Conservation (phyloP, 2,888 invertebrate species). For the Sarcophaga carnaria region DNA sequence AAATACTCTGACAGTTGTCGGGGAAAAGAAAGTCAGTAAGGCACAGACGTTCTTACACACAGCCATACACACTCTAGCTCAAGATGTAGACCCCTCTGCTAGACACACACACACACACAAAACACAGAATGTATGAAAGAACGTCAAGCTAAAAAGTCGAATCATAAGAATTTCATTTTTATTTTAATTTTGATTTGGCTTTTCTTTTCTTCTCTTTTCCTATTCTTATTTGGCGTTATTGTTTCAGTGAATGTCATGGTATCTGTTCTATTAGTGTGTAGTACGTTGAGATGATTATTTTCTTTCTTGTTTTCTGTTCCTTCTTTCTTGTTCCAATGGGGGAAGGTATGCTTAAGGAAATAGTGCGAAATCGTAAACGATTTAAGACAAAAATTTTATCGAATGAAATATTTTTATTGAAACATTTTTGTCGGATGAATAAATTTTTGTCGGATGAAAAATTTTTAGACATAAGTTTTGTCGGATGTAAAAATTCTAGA, state of each 20-base stretch:
- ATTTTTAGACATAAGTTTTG: too few relatives aligned
- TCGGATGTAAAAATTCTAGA: too few relatives aligned
- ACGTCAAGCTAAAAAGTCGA: conserved; percentile 51
- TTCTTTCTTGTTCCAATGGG: too few relatives aligned
- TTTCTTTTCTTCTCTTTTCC: not conserved
- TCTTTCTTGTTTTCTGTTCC: not conserved
- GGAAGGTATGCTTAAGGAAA: not conserved
- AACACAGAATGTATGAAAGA: not conserved
- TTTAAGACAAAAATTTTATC: not conserved
- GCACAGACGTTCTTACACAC: not conserved
- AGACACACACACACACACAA: not conserved
- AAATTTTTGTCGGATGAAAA: too few relatives aligned
- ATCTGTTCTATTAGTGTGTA: not conserved
- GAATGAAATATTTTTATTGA: too few relatives aligned
- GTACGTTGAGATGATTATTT: not conserved
- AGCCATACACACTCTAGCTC: not conserved
- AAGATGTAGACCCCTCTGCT: not conserved
- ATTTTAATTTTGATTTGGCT: too few relatives aligned
- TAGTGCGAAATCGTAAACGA: not conserved
- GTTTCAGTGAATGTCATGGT: conserved; percentile 31
- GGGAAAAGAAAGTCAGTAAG: conserved; percentile 51
- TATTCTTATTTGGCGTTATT: conserved; percentile 23
- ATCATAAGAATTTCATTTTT: conserved; percentile 18
- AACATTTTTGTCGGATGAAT: too few relatives aligned
- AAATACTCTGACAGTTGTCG: conserved; percentile 53